Evolutionary conservation across 2,797 vertebrate species (phyloP).

Genomic region (Cichlasoma orientale): DNA sequence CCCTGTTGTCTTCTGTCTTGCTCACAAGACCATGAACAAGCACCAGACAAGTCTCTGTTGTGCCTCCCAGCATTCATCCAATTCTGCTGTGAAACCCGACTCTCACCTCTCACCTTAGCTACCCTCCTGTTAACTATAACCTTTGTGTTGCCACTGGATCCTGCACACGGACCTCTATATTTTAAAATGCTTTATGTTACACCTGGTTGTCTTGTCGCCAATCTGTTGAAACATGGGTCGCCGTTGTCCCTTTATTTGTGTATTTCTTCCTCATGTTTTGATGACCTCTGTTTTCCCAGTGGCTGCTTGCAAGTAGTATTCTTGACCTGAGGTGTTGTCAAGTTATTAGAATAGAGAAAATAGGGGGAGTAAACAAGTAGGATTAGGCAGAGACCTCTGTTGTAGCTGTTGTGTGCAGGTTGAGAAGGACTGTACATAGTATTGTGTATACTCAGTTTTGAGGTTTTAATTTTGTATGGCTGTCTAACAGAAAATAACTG

Average conservation of each 20-base stretch:
- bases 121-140: neutral
- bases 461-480: neutral
- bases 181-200: neutral
- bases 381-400: no score
- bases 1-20: neutral
- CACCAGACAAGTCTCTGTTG: neutral
- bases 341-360: neutral
- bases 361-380: no score
- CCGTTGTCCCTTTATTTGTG: neutral
- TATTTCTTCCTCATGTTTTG: neutral
- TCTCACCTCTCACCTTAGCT: neutral
- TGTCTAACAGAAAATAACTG: neutral
- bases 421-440: no score
- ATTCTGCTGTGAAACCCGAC: neutral
- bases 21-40: conserved; percentile 8
- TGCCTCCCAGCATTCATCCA: neutral
- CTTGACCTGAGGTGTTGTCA: neutral
- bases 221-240: neutral
- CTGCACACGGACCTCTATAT: neutral
- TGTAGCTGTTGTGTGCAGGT: no score
- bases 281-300: neutral
- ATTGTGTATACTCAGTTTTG: neutral
- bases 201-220: neutral
- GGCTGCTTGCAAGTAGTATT: neutral
- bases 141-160: neutral